Conservation (phyloP, 2,888 invertebrate genomes). For the Callyntrura guangdongensis region DNA sequence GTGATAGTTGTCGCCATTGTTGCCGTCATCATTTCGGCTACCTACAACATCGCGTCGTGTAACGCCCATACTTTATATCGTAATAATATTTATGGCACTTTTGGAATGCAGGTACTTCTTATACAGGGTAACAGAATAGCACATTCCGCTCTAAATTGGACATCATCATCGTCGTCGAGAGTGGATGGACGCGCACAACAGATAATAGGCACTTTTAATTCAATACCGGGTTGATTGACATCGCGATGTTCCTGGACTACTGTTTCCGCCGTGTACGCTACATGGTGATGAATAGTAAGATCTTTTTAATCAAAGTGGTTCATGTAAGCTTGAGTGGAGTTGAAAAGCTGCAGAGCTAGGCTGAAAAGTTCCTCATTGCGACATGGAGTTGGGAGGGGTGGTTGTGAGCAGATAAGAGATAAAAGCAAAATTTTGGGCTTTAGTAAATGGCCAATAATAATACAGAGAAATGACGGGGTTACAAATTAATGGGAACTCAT, state of each 20-base stretch:
- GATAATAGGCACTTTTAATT: too few relatives aligned
- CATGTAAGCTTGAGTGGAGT: background rate
- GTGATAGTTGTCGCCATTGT: conserved; percentile 72
- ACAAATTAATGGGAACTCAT: too few relatives aligned
- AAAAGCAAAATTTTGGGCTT: too few relatives aligned
- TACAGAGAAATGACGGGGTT: too few relatives aligned
- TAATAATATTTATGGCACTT: conserved; percentile 12
- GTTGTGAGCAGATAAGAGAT: too few relatives aligned
- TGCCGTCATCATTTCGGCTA: conserved; percentile 45
- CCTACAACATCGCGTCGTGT: conserved; percentile 54
- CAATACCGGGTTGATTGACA: too few relatives aligned
- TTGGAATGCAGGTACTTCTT: conserved; percentile 38
- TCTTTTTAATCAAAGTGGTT: background rate
- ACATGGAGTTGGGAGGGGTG: too few relatives aligned
- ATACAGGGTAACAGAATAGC: background rate
- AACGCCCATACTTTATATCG: conserved; percentile 47
- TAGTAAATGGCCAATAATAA: too few relatives aligned
- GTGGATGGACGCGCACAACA: background rate
- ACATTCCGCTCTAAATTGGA: conserved; percentile 50
- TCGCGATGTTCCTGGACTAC: conserved; percentile 37
- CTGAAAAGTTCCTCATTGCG: too few relatives aligned
- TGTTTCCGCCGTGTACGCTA: conserved; percentile 5
- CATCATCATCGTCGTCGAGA: conserved; percentile 7
- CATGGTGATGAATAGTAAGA: background rate
- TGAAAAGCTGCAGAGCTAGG: background rate